These are phyloP conservation scores for Pedicia rivosa DNA, from an alignment of 2,888 invertebrate species.

Conservation along the genomic window DNA sequence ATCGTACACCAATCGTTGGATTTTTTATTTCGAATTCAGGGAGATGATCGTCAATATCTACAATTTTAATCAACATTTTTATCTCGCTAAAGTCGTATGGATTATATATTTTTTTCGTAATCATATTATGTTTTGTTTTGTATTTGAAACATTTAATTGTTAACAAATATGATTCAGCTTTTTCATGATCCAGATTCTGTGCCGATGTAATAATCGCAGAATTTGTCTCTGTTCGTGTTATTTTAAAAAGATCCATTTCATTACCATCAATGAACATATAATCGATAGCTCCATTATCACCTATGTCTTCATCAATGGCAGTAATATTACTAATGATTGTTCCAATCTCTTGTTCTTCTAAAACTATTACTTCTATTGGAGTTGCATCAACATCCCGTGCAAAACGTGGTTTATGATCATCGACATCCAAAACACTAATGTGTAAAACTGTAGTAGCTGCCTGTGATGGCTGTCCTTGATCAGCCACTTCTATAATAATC, in stretches of 20 bases:
- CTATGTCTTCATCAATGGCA: slow-evolving; percentile 60
- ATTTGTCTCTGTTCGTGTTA: slow-evolving; percentile 47
- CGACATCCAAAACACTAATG: slow-evolving; percentile 53
- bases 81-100: slow-evolving; percentile 51
- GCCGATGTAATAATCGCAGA: slow-evolving; percentile 43
- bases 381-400: slow-evolving; percentile 44
- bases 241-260: slow-evolving; percentile 42
- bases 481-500: slow-evolving; percentile 61
- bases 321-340: slow-evolving; percentile 48
- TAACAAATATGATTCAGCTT: slow-evolving; percentile 36
- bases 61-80: slow-evolving; percentile 43
- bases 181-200: slow-evolving; percentile 50
- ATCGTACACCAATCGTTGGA: slow-evolving; percentile 52
- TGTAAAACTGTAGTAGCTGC: slow-evolving; percentile 53
- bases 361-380: slow-evolving; percentile 42
- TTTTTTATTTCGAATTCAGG: slow-evolving; percentile 47
- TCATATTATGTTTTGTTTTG: slow-evolving; percentile 27
- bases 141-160: slow-evolving; percentile 55
- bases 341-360: slow-evolving; percentile 50
- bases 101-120: slow-evolving; percentile 41
- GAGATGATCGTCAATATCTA: slow-evolving; percentile 59
- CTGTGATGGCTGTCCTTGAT: slow-evolving; percentile 61
- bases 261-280: slow-evolving; percentile 61
- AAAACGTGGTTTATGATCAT: slow-evolving; percentile 65
- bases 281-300: slow-evolving; percentile 57